These are phyloP conservation scores for Orcinus orca DNA, from an alignment of 2,113 vertebrate genomes.

Conservation along the genomic window DNA sequence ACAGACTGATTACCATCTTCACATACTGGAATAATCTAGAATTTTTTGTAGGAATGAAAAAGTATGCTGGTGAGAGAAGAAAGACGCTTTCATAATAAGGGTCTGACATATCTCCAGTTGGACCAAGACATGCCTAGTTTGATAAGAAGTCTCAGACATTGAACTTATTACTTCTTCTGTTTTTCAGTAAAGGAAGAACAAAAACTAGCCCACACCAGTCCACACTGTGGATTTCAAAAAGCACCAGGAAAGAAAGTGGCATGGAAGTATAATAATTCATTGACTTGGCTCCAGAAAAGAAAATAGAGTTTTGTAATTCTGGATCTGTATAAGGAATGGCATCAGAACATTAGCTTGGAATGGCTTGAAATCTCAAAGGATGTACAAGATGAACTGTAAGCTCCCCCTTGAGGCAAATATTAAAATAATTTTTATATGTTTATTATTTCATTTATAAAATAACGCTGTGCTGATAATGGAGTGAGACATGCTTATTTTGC, in stretches of 20 bases:
- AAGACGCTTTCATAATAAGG: background rate
- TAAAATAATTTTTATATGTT: constrained; percentile 84
- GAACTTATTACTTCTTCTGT: constrained; percentile 72
- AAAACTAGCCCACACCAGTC: constrained; percentile 91
- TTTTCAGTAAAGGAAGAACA: constrained; percentile 88
- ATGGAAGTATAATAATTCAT: constrained; percentile 89
- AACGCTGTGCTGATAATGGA: constrained; percentile 80
- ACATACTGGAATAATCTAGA: constrained; percentile 42
- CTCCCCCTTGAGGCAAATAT: constrained; percentile 86
- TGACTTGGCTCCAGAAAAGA: constrained; percentile 61
- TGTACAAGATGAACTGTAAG: constrained; percentile 85
- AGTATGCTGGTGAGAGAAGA: constrained; percentile 34
- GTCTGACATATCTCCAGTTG: background rate
- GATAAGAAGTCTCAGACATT: background rate
- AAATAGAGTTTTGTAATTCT: constrained; percentile 46
- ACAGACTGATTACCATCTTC: background rate
- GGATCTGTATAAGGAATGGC: constrained; percentile 67
- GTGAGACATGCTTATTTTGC: constrained; percentile 84
- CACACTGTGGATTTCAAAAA: constrained; percentile 95
- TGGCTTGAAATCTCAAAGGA: constrained; percentile 86
- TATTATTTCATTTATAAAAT: constrained; percentile 81
- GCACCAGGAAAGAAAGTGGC: constrained; percentile 87
- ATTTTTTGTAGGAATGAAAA: constrained; percentile 61
- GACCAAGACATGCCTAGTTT: background rate
- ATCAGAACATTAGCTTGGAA: constrained; percentile 86